Conservation (phyloP, 2,113 vertebrate species). For the Sminthopsis crassicaudata region DNA sequence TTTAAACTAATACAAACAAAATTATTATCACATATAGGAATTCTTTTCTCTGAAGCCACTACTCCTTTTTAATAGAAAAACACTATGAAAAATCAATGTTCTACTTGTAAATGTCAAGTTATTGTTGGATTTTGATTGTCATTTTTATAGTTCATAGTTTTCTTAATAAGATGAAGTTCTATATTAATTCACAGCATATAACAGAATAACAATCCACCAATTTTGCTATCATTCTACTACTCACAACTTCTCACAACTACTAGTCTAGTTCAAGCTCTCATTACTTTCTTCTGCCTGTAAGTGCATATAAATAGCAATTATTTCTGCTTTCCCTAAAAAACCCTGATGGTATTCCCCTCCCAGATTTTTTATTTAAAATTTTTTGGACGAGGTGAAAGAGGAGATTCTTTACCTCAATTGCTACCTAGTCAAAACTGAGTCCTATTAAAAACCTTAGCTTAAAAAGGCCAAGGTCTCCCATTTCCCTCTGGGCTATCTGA, state of each 20-base stretch:
- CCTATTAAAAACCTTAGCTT: too few relatives aligned
- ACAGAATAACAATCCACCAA: not conserved
- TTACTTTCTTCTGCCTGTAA: not conserved
- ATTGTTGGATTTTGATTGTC: not conserved
- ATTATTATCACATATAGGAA: not conserved
- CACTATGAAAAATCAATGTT: not conserved
- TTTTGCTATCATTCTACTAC: not conserved
- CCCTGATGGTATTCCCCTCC: too few relatives aligned
- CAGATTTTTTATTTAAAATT: too few relatives aligned
- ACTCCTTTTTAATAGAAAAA: not conserved
- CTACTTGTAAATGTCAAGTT: not conserved
- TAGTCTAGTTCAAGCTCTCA: not conserved
- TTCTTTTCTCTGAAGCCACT: not conserved
- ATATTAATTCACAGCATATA: rapidly evolving
- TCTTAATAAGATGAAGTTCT: conserved; percentile 4
- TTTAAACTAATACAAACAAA: not conserved
- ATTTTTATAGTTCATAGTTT: not conserved
- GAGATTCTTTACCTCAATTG: too few relatives aligned
- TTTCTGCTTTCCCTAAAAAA: too few relatives aligned
- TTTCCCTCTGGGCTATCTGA: too few relatives aligned
- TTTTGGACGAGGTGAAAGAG: too few relatives aligned
- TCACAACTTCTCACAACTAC: not conserved
- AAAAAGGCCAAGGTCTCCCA: too few relatives aligned
- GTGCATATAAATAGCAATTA: too few relatives aligned
- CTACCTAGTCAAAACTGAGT: too few relatives aligned